A percentile compares a stretch with the other conserved stretches of the same genome.
These are phyloP conservation scores for Pycnomerus fuliginosus DNA, from an alignment of 2,888 invertebrate species.

Conservation along the genomic window DNA sequence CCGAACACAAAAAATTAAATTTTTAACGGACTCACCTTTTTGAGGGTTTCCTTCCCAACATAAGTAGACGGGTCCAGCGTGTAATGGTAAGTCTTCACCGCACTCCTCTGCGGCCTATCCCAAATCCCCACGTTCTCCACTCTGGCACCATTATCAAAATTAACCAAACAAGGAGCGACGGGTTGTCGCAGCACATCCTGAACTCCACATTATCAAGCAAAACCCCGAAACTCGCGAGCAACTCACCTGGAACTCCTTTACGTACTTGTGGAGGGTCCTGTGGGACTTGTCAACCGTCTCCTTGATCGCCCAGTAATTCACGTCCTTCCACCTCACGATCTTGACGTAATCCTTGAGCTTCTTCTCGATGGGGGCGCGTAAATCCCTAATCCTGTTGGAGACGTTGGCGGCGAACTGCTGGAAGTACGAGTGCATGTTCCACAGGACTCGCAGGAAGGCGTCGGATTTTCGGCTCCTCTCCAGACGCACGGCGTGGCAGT, in stretches of 20 bases:
- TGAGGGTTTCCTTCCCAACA: slow-evolving; percentile 36
- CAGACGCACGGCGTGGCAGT: slow-evolving; percentile 72
- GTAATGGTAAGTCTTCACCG: slow-evolving; percentile 54
- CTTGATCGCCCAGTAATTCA: slow-evolving; percentile 91
- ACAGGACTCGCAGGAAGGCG: slow-evolving; percentile 66
- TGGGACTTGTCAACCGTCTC: slow-evolving; percentile 87
- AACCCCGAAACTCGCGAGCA: slow-evolving; percentile 32
- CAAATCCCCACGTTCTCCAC: slow-evolving; percentile 59
- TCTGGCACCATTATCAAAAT: slow-evolving; percentile 41
- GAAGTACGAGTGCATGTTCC: slow-evolving; percentile 85
- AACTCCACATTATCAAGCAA: no score
- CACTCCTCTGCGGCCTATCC: slow-evolving; percentile 61
- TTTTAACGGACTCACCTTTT: slow-evolving; percentile 31
- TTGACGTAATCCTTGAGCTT: slow-evolving; percentile 91
- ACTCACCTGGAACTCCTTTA: slow-evolving; percentile 77
- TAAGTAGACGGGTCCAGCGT: slow-evolving; percentile 48
- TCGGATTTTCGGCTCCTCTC: slow-evolving; percentile 44
- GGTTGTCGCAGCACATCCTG: slow-evolving; percentile 59
- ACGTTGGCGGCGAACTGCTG: slow-evolving; percentile 73
- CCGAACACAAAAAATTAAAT: no score
- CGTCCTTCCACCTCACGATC: slow-evolving; percentile 92
- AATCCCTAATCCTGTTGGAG: slow-evolving; percentile 62
- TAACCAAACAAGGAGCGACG: slow-evolving; percentile 53
- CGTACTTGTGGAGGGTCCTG: slow-evolving; percentile 80
- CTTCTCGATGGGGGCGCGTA: slow-evolving; percentile 84